Base-by-base conservation (phyloP, 2,113 vertebrate genomes). In the Mastomys natalensis region DNA sequence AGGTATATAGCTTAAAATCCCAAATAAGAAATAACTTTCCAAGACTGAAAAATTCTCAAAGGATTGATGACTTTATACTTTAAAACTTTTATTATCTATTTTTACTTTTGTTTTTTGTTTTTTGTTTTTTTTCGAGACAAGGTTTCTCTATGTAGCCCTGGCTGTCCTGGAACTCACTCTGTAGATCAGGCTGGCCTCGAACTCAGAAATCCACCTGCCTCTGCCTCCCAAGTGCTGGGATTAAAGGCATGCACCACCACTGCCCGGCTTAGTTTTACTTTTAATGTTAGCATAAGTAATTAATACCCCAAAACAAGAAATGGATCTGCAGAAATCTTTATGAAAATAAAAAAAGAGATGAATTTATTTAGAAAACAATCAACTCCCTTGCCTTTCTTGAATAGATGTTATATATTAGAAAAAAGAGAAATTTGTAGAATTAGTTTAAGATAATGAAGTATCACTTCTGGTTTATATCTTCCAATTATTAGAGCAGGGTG, bases 381-480 rank as follows among this genome's bases (percentile, higher is more conserved):
- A 74, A 29, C 1, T 21, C 0, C 9, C 15, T 21, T 3, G 0
- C 5, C 13, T 31, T 48, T 12, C 16, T 62, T 87, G n/a, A 9
- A 58, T 22, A 17, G 7, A 60, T 43, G 34, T 7, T 9, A 45
- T 60, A 17, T 31, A 60, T 24, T 15, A 29, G 22, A 21, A 37
- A 76, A 74, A 74, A 26, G 7, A 82, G 22, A 31, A 74, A 2
- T 24, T 43, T 19, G 9, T 34, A 48, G 1, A 51, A 0, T 16
- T 85, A 64, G 34, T 2, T 15, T 91, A 72, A 58, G 4, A 31
- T 21, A 80, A 80, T 19, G 31, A 51, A 34, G 34, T 78, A 51
- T 5, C 13, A 19, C n/a, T 51, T 48, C 13, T 6, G 37, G 24
- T 24, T 31, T n/a, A 62, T 62, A 62, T 62, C 53, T 3, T 58